These are phyloP conservation scores for Drosophila algonquin DNA, from an alignment of 2,888 invertebrate species.

Conservation along the genomic window DNA sequence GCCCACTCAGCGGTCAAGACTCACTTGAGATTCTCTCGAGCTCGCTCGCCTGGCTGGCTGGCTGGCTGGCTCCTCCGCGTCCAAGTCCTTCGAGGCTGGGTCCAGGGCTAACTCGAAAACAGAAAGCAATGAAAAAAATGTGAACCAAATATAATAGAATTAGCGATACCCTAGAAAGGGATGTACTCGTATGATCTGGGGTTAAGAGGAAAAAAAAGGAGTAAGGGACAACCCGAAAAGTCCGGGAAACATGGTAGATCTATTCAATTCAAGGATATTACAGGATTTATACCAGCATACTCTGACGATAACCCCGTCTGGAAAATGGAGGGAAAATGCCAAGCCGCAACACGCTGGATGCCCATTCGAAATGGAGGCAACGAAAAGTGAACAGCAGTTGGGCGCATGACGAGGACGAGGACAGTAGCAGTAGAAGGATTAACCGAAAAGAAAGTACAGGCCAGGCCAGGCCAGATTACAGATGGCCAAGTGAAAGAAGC, in stretches of 20 bases:
- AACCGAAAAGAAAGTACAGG: constrained; percentile 17
- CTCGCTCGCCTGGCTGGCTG: background rate
- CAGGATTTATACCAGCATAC: background rate
- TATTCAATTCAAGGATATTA: no score
- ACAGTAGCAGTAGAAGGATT: constrained; percentile 10
- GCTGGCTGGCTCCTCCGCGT: no score
- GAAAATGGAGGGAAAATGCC: constrained; percentile 23
- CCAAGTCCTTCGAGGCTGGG: background rate
- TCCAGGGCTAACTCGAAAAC: background rate
- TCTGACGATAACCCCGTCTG: background rate
- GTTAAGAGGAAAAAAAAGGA: background rate
- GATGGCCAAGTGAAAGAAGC: constrained; percentile 43
- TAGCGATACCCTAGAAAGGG: background rate
- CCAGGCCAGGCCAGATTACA: no score
- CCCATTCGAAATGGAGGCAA: constrained; percentile 58
- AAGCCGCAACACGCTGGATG: constrained; percentile 57
- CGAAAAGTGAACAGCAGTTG: constrained; percentile 50
- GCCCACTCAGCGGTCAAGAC: constrained; percentile 19
- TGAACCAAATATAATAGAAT: background rate
- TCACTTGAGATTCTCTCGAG: constrained; percentile 10
- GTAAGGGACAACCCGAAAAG: no score
- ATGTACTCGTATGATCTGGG: background rate
- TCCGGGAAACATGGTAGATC: no score
- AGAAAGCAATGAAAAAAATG: constrained; percentile 3
- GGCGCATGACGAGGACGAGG: constrained; percentile 1